Conservation (phyloP, 2,888 invertebrate genomes). For the Sceliomorpha sp. region DNA sequence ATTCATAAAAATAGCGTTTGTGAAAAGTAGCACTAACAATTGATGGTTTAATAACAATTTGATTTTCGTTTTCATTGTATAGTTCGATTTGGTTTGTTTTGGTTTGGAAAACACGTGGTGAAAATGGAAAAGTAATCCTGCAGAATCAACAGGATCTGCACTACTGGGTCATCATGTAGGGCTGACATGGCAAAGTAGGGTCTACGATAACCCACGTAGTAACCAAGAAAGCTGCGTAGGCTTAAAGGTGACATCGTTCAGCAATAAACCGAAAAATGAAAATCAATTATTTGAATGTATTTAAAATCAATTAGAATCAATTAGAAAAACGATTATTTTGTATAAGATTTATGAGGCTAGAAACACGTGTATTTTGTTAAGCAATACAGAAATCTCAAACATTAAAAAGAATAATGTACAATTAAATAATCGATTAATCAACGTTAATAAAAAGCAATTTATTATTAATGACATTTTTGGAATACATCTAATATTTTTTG, state of each 20-base stretch:
- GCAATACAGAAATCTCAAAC: too few relatives aligned
- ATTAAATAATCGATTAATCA: too few relatives aligned
- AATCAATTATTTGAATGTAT: background rate
- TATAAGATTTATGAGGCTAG: too few relatives aligned
- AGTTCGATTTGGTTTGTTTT: constrained; percentile 29
- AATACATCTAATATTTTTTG: too few relatives aligned
- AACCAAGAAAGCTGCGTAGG: constrained; percentile 48
- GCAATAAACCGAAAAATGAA: constrained; percentile 20
- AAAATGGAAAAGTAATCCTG: constrained; percentile 52
- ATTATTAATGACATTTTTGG: too few relatives aligned
- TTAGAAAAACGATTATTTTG: too few relatives aligned
- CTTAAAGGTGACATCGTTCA: constrained; percentile 54
- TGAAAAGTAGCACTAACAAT: too few relatives aligned
- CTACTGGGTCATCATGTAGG: constrained; percentile 55
- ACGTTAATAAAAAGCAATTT: too few relatives aligned
- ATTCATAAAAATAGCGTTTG: too few relatives aligned
- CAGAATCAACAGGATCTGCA: constrained; percentile 54
- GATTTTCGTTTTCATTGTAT: background rate
- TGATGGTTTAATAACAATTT: background rate
- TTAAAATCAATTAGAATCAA: constrained; percentile 26
- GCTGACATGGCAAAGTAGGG: constrained; percentile 55
- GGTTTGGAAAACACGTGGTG: constrained; percentile 31
- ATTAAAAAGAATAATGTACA: too few relatives aligned
- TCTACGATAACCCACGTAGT: constrained; percentile 53
- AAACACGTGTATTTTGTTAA: too few relatives aligned